Evolutionary conservation across 1,140 invertebrate genomes (phyloP).

Genomic region (Leptinotarsa defecta): DNA sequence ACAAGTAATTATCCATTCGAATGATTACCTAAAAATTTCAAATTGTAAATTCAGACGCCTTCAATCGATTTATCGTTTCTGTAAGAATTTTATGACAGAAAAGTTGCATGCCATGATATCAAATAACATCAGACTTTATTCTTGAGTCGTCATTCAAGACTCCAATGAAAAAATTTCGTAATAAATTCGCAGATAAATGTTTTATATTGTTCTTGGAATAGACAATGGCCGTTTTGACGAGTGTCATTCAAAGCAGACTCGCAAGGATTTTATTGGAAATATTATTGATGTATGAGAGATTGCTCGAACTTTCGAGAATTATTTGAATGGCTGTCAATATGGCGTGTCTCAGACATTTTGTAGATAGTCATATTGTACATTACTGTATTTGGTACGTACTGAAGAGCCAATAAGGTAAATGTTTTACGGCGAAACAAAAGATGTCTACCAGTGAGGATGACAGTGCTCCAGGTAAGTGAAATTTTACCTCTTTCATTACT

Average conservation of each 20-base stretch:
- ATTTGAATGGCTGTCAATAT: neutral
- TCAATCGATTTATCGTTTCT: too few relatives aligned
- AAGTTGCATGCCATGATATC: neutral
- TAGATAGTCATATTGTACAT: too few relatives aligned
- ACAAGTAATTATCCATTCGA: too few relatives aligned
- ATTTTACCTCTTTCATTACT: too few relatives aligned
- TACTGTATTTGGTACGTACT: too few relatives aligned
- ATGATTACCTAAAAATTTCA: too few relatives aligned
- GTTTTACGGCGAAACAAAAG: too few relatives aligned
- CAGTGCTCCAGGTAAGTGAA: too few relatives aligned
- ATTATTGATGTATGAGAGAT: slow-evolving; percentile 7
- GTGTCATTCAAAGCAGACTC: neutral
- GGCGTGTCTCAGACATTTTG: too few relatives aligned
- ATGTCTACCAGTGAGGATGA: too few relatives aligned
- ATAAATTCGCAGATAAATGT: slow-evolving; percentile 9
- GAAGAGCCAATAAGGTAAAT: too few relatives aligned
- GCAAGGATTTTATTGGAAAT: slow-evolving; percentile 8
- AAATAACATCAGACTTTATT: neutral
- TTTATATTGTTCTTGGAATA: slow-evolving; percentile 3
- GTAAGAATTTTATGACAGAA: neutral
- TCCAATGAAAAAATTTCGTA: neutral
- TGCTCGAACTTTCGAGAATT: neutral
- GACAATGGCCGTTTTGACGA: slow-evolving; percentile 3
- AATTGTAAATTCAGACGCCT: too few relatives aligned
- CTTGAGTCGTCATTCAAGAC: neutral